Evolutionary conservation across 2,797 vertebrate species (phyloP).

Genomic region (Nasua narica): DNA sequence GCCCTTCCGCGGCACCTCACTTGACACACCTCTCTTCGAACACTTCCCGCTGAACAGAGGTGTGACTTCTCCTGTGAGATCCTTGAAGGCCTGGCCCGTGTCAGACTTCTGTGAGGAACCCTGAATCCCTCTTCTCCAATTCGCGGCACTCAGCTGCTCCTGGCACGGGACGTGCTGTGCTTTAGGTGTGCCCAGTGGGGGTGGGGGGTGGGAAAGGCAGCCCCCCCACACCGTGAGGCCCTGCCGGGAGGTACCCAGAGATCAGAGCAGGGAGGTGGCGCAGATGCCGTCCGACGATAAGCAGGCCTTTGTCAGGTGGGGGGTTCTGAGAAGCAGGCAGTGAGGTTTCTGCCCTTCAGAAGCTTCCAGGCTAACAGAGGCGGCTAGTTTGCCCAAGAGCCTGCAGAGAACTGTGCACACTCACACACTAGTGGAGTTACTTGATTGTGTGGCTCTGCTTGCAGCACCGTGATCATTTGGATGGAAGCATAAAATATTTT

Average conservation of each 20-base stretch:
- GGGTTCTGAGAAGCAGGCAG: background rate
- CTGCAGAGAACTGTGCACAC: background rate
- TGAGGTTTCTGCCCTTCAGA: background rate
- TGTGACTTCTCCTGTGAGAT: background rate
- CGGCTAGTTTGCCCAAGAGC: background rate
- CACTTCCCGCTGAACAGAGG: background rate
- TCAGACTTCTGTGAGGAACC: background rate
- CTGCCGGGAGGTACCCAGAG: background rate
- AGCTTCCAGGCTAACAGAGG: background rate
- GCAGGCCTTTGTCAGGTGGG: background rate
- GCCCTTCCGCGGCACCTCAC: background rate
- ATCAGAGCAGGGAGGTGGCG: background rate
- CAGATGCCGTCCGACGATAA: background rate
- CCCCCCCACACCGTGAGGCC: background rate
- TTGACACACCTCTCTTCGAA: background rate
- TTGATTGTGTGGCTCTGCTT: background rate
- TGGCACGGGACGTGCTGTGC: background rate
- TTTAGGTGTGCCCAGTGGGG: background rate
- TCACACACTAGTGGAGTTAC: background rate
- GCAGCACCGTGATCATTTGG: background rate
- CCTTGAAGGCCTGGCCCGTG: background rate
- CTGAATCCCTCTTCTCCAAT: background rate
- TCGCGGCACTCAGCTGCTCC: background rate
- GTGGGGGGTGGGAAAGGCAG: background rate
- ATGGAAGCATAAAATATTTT: conserved; percentile 12